Evolutionary conservation across 2,797 vertebrate genomes (phyloP).

Genomic region (Danio jaintianensis): DNA sequence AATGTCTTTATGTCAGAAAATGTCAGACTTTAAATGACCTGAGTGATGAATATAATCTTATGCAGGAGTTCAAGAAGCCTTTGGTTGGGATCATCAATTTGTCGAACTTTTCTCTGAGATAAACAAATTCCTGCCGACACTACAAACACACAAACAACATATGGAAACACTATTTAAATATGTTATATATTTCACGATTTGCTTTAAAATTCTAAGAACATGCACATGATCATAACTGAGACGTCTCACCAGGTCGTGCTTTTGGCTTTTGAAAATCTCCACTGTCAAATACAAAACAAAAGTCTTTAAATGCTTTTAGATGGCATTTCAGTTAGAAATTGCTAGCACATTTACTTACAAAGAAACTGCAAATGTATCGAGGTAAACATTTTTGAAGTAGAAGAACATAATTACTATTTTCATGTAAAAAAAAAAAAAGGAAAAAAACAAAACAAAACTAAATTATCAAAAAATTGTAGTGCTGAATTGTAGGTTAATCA

Average conservation of each 20-base stretch:
- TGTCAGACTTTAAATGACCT: constrained; percentile 73
- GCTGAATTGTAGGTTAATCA: too few relatives aligned
- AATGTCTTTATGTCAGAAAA: not conserved
- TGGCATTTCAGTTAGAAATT: not conserved
- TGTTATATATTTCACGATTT: not conserved
- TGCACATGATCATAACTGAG: constrained; percentile 42
- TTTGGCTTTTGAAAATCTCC: constrained; percentile 73
- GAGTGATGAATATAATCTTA: constrained; percentile 91
- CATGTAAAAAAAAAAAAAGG: too few relatives aligned
- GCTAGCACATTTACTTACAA: too few relatives aligned
- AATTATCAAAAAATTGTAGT: too few relatives aligned
- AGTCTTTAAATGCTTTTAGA: not conserved
- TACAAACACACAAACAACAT: constrained; percentile 52
- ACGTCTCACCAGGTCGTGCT: constrained; percentile 78
- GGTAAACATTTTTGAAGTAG: too few relatives aligned
- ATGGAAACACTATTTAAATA: not conserved
- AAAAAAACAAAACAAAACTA: too few relatives aligned
- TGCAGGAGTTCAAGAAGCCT: constrained; percentile 89
- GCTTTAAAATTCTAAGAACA: constrained; percentile 37
- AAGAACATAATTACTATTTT: too few relatives aligned
- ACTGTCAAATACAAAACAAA: constrained; percentile 61
- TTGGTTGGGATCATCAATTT: constrained; percentile 91
- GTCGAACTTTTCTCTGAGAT: constrained; percentile 87
- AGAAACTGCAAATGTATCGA: too few relatives aligned
- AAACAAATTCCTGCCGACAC: constrained; percentile 85